These are phyloP conservation scores for Danio rerio DNA, from an alignment of 2,113 vertebrate species.

Conservation along the genomic window GRCz12tu NC_133197.1:34887501-34888000, in stretches of 20 bases:
- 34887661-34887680: conserved; percentile 1
- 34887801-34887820: too few species aligned
- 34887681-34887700: conserved; percentile 33
- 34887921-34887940: too few species aligned
- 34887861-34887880: too few species aligned
- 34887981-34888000: too few species aligned
- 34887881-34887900: too few species aligned
- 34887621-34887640: conserved; percentile 38
- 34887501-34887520: conserved; percentile 6
- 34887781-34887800: too few species aligned
- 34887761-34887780: too few species aligned
- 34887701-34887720: conserved; percentile 35
- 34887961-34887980: too few species aligned
- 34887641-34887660: conserved; percentile 28
- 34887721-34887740: conserved; percentile 39
- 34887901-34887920: too few species aligned
- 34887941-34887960: too few species aligned
- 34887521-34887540: conserved; percentile 14
- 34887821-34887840: too few species aligned
- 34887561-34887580: conserved; percentile 6
- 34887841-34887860: too few species aligned
- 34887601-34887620: conserved; percentile 21
- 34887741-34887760: not conserved
- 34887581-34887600: conserved; percentile 22
- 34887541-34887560: not conserved